phyloP scores from a whole-genome alignment of 53 echinoderm and acorn worm genomes.

The Mesocentrotus franciscanus region DNA sequence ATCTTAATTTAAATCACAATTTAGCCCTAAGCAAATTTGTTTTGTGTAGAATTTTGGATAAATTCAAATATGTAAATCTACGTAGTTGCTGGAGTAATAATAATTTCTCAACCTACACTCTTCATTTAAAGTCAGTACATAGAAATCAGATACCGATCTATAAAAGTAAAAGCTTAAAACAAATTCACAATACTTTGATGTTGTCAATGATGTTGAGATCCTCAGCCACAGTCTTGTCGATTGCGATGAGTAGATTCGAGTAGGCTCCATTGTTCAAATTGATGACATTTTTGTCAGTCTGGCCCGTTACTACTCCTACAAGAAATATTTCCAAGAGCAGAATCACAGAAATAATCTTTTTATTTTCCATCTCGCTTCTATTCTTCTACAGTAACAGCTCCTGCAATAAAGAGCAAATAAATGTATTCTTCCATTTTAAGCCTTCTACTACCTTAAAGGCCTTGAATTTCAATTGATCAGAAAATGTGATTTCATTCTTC shows the following conservation, averaged over 20 bases:
- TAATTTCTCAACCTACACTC: no score
- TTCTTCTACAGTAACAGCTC: background rate
- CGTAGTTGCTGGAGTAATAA: no score
- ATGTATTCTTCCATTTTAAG: background rate
- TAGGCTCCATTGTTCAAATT: background rate
- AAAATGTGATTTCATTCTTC: no score
- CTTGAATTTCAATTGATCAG: background rate
- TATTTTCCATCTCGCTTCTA: background rate
- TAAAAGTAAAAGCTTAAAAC: no score
- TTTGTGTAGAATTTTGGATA: no score
- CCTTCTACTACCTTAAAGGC: background rate
- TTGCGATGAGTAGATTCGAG: slow-evolving; percentile 27
- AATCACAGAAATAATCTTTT: background rate
- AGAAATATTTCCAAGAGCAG: background rate
- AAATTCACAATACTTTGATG: background rate
- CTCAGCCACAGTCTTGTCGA: background rate
- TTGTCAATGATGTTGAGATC: slow-evolving; percentile 33
- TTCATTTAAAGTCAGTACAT: no score
- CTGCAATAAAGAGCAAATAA: background rate
- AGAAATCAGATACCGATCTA: no score
- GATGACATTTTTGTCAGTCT: slow-evolving; percentile 2
- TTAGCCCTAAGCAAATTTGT: no score
- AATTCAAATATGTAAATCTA: no score
- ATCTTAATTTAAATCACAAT: no score
- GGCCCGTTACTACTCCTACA: background rate